Evolutionary conservation across 2,888 invertebrate genomes (phyloP).

Genomic region (Crematogaster levior): DNA sequence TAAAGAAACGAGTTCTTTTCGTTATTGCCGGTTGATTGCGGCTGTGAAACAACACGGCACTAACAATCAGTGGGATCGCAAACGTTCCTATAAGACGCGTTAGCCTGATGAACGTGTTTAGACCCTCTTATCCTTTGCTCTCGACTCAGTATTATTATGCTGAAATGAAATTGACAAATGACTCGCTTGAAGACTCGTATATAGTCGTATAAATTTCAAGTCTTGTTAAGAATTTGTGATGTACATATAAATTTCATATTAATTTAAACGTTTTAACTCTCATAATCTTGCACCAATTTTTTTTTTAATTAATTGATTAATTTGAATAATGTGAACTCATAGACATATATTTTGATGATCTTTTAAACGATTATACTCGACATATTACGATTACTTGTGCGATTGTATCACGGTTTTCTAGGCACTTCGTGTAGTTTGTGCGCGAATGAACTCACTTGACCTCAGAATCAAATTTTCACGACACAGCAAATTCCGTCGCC

Average conservation of each 20-base stretch:
- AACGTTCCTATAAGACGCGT: conserved; percentile 34
- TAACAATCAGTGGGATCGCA: conserved; percentile 46
- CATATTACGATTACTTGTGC: not conserved
- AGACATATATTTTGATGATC: not conserved
- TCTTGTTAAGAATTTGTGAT: not conserved
- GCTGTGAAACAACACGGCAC: conserved; percentile 30
- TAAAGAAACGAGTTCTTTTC: conserved; percentile 47
- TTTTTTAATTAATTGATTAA: too few relatives aligned
- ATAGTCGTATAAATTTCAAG: conserved; percentile 17
- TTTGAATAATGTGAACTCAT: not conserved
- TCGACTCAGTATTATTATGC: not conserved
- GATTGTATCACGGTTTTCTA: not conserved
- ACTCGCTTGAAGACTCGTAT: conserved; percentile 26
- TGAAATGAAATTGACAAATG: conserved; percentile 31
- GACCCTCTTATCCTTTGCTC: conserved; percentile 5
- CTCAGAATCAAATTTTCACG: conserved; percentile 17
- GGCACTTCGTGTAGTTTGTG: not conserved
- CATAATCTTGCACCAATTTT: not conserved
- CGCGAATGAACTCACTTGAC: conserved; percentile 34
- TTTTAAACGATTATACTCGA: not conserved
- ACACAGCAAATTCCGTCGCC: conserved; percentile 13
- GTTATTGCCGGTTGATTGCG: conserved; percentile 29
- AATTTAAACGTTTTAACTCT: not conserved
- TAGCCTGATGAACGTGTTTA: conserved; percentile 44
- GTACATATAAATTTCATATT: conserved; percentile 20